phyloP scores from a whole-genome alignment of 2,113 vertebrate genomes.

The Isichthys henryi region DNA sequence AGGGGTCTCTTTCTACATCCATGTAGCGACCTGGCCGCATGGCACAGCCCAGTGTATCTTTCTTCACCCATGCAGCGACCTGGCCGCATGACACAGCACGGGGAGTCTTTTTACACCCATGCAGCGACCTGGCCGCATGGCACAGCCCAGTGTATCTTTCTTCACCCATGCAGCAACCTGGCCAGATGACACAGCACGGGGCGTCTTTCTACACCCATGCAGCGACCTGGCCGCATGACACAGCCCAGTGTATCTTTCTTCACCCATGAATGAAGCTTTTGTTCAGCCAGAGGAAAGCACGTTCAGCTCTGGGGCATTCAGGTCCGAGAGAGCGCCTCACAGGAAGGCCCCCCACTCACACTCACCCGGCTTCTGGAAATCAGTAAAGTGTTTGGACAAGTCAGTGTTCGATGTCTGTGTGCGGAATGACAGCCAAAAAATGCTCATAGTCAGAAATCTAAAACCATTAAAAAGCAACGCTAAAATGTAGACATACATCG shows the following conservation, averaged over 20 bases:
- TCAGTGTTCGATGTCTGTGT: background rate
- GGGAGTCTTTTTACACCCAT: no score
- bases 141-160: no score
- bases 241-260: background rate
- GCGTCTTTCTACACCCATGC: background rate
- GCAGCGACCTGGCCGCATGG: no score
- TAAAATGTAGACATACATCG: background rate
- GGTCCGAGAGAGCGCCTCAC: background rate
- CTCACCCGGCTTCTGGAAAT: background rate
- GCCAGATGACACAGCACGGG: no score
- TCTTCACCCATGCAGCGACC: background rate
- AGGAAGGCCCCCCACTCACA: background rate
- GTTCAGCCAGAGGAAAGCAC: background rate
- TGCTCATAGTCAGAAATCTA: background rate
- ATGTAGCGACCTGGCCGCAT: background rate
- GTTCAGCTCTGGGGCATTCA: background rate
- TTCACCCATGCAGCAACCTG: background rate
- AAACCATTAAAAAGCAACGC: background rate
- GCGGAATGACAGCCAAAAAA: background rate
- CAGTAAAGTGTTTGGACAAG: background rate
- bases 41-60: background rate
- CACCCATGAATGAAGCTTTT: constrained; percentile 5
- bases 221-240: background rate
- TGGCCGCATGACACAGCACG: background rate
- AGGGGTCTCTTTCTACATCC: background rate